Percentiles rank a stretch among this genome's conserved stretches.
Conservation (phyloP, 2,888 invertebrate species). For the Drosophila falleni region DNA sequence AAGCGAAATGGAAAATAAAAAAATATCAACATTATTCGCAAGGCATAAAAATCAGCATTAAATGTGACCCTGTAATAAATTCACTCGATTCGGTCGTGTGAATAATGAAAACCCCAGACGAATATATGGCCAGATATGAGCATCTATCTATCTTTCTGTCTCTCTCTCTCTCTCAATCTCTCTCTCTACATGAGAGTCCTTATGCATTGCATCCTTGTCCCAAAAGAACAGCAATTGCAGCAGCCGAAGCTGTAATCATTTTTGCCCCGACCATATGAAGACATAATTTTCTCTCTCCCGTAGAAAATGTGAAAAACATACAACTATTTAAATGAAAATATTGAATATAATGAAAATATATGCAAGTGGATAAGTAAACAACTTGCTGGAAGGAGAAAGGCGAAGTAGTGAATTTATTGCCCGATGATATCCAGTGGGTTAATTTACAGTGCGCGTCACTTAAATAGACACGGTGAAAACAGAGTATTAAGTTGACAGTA, state of each 20-base stretch:
- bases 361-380: conserved; percentile 30
- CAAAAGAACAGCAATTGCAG: conserved; percentile 23
- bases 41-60: conserved; percentile 67
- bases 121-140: conserved; percentile 48
- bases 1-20: conserved; percentile 63
- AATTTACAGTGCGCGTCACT: conserved; percentile 13
- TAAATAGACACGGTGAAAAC: background rate
- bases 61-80: conserved; percentile 71
- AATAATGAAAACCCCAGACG: conserved; percentile 61
- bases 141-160: conserved; percentile 10
- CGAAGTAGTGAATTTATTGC: conserved; percentile 55
- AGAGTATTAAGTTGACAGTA: conserved; percentile 1
- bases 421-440: conserved; percentile 69
- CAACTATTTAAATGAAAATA: conserved; percentile 58
- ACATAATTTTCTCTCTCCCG: conserved; percentile 41
- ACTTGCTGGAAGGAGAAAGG: conserved; percentile 21
- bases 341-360: conserved; percentile 59
- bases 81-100: conserved; percentile 48
- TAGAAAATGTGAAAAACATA: conserved; percentile 25
- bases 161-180: background rate
- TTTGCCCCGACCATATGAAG: conserved; percentile 37
- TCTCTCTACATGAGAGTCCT: conserved; percentile 4
- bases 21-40: conserved; percentile 57
- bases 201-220: conserved; percentile 22
- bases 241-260: conserved; percentile 38